Percentiles rank a stretch among this genome's conserved stretches.
Evolutionary conservation across 2,888 invertebrate genomes (phyloP).

Genomic region (Dasysyrphus albostriatus): DNA sequence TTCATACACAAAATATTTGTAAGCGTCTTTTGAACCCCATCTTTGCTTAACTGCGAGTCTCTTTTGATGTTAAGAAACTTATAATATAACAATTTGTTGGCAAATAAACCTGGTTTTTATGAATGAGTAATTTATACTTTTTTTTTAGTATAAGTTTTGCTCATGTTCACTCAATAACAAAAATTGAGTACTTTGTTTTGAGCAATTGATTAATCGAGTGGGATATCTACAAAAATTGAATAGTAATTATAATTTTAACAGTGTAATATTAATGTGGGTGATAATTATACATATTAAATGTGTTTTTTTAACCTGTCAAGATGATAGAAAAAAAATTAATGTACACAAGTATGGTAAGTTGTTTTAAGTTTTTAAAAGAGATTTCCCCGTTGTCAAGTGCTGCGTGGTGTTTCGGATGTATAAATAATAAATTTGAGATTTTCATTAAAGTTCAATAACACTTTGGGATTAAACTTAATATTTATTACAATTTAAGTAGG

Average conservation of each 20-base stretch:
- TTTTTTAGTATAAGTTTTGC: not conserved
- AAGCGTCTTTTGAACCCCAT: conserved; percentile 11
- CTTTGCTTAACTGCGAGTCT: not conserved
- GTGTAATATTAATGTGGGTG: not conserved
- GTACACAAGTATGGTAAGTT: not conserved
- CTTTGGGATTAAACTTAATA: too few species aligned
- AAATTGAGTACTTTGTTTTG: not conserved
- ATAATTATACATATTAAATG: not conserved
- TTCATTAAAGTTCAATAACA: too few species aligned
- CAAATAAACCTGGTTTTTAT: conserved; percentile 2
- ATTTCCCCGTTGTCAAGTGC: too few species aligned
- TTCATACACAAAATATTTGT: not conserved
- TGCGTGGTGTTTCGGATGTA: too few species aligned
- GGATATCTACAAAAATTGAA: not conserved
- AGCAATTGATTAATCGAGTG: not conserved
- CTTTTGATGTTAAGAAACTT: not conserved
- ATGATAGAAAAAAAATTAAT: not conserved
- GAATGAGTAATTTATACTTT: not conserved
- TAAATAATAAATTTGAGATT: too few species aligned
- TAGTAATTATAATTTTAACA: not conserved
- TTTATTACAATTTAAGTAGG: too few species aligned
- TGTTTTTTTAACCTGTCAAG: not conserved
- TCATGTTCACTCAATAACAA: not conserved
- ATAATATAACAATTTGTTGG: conserved; percentile 2
- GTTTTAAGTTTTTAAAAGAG: not conserved